Base-by-base conservation (phyloP, 1,140 invertebrate species). In the Glomeris maerens region DNA sequence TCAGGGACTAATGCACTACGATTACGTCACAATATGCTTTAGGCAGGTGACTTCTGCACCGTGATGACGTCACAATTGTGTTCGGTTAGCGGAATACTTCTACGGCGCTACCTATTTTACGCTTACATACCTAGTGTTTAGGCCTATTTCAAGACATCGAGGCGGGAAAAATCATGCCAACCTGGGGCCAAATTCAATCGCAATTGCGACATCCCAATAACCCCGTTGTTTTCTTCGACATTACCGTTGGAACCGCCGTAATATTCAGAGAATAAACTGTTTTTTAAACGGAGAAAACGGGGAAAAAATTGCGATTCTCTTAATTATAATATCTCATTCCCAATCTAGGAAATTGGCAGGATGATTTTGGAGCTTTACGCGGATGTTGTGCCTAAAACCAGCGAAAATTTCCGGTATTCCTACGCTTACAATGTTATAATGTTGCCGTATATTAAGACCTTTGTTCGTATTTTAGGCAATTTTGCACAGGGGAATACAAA, bases 291-390 rank as follows among this genome's bases (percentile, higher is more conserved):
- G 20, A 42, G 5, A 21, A 42, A 42, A 21, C 20, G 25, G 20
- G 5, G 4, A 17, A 7, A 42, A 42, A 7, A 10, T 5, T 42
- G 20, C 10, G 13, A 41, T 29, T 49, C 46, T 49, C 25, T 44
- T 53, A n/a, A n/a, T n/a, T n/a, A n/a, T n/a, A n/a, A n/a, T n/a
- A n/a, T n/a, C n/a, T n/a, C n/a, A 44, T 40, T 39, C 58, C 54
- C 54, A 51, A n/a, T 64, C 38, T 47, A 74, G 77, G 78, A 73
- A 71, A 88, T 97, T 62, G 95, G 94, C 3, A 76, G 92, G 50
- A 86, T 98, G 74, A 83, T 94, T 56, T 86, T 98, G 68, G 94
- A 98, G 70, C 68, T 99, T 3, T 98, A 90, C 74, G 83, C 91
- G 2, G 92, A 99, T 73, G 78, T 91, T 27, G 91, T 93, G 4